phyloP scores from a whole-genome alignment of 2,888 invertebrate genomes.

The Formica aserva region DNA sequence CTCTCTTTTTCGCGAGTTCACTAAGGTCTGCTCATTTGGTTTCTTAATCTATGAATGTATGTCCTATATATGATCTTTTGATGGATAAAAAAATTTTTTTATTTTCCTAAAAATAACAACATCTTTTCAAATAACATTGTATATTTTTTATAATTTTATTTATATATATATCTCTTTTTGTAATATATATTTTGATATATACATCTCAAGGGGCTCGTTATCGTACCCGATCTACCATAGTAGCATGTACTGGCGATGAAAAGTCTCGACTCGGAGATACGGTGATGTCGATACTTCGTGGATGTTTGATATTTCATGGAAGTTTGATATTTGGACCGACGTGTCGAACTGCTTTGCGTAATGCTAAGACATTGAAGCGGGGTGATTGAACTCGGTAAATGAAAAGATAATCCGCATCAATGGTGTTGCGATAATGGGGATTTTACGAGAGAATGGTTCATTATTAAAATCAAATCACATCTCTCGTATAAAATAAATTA shows the following conservation, averaged over 20 bases:
- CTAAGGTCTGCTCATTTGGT: neutral
- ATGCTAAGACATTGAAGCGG: slow-evolving; percentile 24
- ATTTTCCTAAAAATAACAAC: neutral
- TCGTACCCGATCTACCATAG: neutral
- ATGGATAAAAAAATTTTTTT: neutral
- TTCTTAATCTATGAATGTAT: neutral
- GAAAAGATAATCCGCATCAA: slow-evolving; percentile 21
- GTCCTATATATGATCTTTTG: neutral
- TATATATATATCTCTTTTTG: neutral
- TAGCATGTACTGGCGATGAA: slow-evolving; percentile 7
- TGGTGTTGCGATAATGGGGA: neutral
- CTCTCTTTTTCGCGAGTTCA: neutral
- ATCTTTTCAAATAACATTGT: neutral
- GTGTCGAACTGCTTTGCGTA: neutral
- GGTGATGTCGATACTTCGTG: neutral
- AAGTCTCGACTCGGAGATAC: neutral
- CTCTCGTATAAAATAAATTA: neutral
- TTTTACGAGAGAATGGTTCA: neutral
- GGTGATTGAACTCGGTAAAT: slow-evolving; percentile 41
- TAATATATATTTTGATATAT: neutral
- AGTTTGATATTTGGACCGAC: slow-evolving; percentile 7
- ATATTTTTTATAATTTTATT: neutral
- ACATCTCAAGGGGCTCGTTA: neutral
- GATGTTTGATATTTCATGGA: neutral
- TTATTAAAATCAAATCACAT: neutral